Conservation (phyloP, 2,113 vertebrate genomes). For the Petroica traversi region DNA sequence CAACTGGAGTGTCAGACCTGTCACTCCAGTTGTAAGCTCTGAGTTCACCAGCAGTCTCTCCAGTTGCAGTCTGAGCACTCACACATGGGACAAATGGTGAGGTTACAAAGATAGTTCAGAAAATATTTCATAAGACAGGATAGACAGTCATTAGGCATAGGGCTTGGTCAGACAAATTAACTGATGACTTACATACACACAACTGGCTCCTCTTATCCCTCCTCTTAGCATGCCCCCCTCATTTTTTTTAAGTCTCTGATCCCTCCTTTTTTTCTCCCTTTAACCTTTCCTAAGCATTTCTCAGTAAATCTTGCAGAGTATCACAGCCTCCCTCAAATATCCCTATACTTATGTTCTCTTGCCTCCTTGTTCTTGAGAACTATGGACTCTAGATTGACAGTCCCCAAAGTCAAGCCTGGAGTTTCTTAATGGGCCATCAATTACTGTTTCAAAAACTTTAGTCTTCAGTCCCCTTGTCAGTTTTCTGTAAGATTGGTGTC, state of each 20-base stretch:
- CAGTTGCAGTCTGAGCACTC: not conserved
- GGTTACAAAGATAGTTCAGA: not conserved
- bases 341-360: accelerated
- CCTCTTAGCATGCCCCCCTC: not conserved
- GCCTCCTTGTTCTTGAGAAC: not conserved
- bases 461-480: not conserved
- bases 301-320: not conserved
- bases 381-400: not conserved
- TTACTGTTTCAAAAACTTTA: not conserved
- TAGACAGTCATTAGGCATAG: not conserved
- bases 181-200: not conserved
- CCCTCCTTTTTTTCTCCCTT: not conserved
- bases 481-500: not conserved
- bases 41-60: not conserved
- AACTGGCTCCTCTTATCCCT: not conserved
- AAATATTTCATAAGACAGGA: not conserved
- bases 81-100: not conserved
- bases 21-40: not conserved
- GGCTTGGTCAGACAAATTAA: not conserved
- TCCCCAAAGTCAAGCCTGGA: not conserved
- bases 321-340: not conserved
- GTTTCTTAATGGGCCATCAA: not conserved
- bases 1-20: not conserved
- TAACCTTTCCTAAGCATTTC: not conserved
- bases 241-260: not conserved